These are phyloP conservation scores for Rousettus madagascariensis DNA, from an alignment of 2,797 vertebrate species.

Conservation along the genomic window DNA sequence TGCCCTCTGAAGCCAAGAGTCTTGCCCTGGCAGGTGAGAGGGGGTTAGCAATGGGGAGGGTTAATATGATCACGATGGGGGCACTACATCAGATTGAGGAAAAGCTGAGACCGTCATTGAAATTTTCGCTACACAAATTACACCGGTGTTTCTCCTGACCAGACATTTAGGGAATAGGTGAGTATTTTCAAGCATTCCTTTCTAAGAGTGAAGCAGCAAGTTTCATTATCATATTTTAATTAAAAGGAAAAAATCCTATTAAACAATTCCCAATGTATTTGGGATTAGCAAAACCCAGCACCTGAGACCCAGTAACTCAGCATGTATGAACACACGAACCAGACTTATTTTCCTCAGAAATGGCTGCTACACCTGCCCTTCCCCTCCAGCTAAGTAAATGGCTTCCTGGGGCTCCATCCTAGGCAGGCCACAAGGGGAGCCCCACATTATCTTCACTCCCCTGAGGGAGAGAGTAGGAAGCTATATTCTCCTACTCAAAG, in stretches of 20 bases:
- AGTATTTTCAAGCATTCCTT: conserved; percentile 54
- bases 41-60: neutral
- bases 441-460: neutral
- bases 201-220: conserved; percentile 52
- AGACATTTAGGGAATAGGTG: conserved; percentile 59
- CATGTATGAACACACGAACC: conserved; percentile 9
- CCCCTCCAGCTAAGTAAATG: neutral
- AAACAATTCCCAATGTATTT: conserved; percentile 69
- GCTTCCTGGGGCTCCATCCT: neutral
- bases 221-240: conserved; percentile 82
- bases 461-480: neutral
- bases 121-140: neutral
- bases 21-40: neutral
- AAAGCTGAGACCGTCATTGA: neutral
- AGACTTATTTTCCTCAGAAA: neutral
- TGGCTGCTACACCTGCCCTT: neutral
- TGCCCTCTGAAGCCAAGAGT: neutral
- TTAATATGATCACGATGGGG: neutral
- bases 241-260: conserved; percentile 79
- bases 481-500: neutral
- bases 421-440: neutral
- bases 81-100: neutral
- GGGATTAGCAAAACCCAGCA: conserved; percentile 74
- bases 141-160: neutral
- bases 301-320: conserved; percentile 65